Evolutionary conservation across 2,113 vertebrate species (phyloP), one percentile per base, ranked within the genome.

Genomic region (Nycticebus coucang): DNA sequence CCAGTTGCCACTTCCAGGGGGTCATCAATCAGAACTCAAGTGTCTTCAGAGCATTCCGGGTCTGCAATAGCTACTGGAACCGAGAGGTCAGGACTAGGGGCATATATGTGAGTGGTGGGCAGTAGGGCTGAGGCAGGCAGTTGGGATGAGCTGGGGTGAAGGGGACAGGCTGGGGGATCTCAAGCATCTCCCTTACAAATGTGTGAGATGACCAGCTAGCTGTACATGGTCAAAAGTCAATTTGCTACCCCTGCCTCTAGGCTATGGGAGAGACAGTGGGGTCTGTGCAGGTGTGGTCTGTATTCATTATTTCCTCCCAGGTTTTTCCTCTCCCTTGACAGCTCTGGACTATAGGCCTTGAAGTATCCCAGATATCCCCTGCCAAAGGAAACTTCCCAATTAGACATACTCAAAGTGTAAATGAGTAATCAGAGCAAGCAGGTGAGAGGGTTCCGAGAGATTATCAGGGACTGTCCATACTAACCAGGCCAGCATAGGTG

Each of bases 51-150:
- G 99, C 98, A 8, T 37, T 99, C 83, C 98, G 99, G 41, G 97
- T 99, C 50, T 99, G 99, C 97, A 99, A 98, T 95, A 99, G 98
- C 97, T 99, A 98, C 97, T 99, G 99, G 99, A 99, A 96, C 86
- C 98, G 99, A 97, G 66, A 98, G 98, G 98, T 99, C 21, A 3
- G n/a, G 28, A 4, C 33, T 55, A 30, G 88, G 69, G 66, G 13
- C 22, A n/a, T 11, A 5, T 78, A 2, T 30, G 28, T 72, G 50
- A 35, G 24, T 60, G 24, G 41, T 19, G 45, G 35, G 9, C 21
- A 50, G 24, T 53, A 45, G 50, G 50, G 7, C n/a, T 24, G 57
- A 89, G 37, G 78, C 57, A 91, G 84, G n/a, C 50, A 84, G 37
- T 55, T 74, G n/a, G 62, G 15, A 5, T 93, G 21, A 62, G 37